phyloP scores from a whole-genome alignment of 2,113 vertebrate species.

The Rhinoptilus africanus region DNA sequence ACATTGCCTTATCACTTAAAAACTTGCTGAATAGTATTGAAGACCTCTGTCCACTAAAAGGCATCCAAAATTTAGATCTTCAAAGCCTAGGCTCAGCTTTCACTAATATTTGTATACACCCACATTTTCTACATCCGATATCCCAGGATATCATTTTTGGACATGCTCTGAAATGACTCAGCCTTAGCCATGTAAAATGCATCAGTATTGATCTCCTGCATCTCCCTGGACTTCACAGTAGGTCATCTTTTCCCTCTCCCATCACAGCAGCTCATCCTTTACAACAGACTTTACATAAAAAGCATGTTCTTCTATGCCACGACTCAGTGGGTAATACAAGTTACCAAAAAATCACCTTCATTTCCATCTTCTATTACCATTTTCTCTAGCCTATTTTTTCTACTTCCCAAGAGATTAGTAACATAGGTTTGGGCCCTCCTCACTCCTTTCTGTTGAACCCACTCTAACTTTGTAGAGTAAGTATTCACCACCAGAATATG shows the following conservation, averaged over 20 bases:
- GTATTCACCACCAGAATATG: not conserved
- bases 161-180: not conserved
- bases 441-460: not conserved
- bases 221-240: not conserved
- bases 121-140: not conserved
- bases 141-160: not conserved
- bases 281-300: not conserved
- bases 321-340: not conserved
- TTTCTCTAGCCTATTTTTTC: not conserved
- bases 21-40: not conserved
- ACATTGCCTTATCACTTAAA: not conserved
- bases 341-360: not conserved
- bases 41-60: not conserved
- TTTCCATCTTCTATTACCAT: not conserved
- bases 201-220: not conserved
- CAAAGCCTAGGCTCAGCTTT: not conserved
- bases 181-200: not conserved
- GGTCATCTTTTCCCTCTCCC: not conserved
- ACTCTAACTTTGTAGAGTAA: not conserved
- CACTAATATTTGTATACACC: not conserved
- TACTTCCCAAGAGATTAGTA: not conserved
- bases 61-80: not conserved
- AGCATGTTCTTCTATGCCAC: not conserved
- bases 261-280: not conserved
- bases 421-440: rapidly evolving